Evolutionary conservation across 1,140 invertebrate species (phyloP).

Genomic region (Drosophila azteca): DNA sequence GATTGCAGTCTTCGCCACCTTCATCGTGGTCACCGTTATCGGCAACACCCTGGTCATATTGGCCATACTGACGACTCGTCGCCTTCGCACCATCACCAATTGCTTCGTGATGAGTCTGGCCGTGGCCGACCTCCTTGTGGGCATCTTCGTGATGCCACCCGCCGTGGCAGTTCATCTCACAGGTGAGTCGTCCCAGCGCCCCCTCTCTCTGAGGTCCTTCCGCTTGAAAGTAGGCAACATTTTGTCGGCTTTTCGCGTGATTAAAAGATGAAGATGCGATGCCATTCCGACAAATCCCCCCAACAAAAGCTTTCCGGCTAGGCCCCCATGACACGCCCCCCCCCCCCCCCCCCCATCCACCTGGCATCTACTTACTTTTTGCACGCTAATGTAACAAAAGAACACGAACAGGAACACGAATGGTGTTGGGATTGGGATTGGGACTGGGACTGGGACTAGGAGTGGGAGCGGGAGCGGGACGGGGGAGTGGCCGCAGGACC

Average conservation of each 20-base stretch:
- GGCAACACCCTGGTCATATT: slow-evolving; percentile 96
- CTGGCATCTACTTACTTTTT: not conserved
- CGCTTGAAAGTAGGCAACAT: slow-evolving; percentile 32
- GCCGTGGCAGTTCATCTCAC: slow-evolving; percentile 90
- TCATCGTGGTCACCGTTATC: slow-evolving; percentile 88
- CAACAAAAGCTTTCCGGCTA: slow-evolving; percentile 33
- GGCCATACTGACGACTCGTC: slow-evolving; percentile 94
- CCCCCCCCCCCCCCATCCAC: not conserved
- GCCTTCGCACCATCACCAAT: slow-evolving; percentile 96
- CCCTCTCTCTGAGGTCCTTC: slow-evolving; percentile 20
- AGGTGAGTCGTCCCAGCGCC: slow-evolving; percentile 84
- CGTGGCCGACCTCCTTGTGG: slow-evolving; percentile 95
- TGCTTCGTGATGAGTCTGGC: slow-evolving; percentile 97
- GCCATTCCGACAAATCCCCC: slow-evolving; percentile 48
- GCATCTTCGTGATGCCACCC: slow-evolving; percentile 97
- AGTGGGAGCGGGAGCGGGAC: not conserved
- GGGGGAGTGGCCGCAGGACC: slow-evolving; percentile 17
- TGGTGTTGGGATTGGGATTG: not conserved
- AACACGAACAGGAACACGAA: slow-evolving; percentile 34
- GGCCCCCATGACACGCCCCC: not conserved
- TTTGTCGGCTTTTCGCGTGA: slow-evolving; percentile 44
- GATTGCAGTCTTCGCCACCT: slow-evolving; percentile 84
- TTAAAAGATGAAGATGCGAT: slow-evolving; percentile 52
- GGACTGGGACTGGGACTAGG: not conserved
- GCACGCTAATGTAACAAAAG: slow-evolving; percentile 28